A percentile compares a stretch with the other conserved stretches of the same genome.
Conservation (phyloP, 2,113 vertebrate species). For the Periophthalmus modestus region DNA sequence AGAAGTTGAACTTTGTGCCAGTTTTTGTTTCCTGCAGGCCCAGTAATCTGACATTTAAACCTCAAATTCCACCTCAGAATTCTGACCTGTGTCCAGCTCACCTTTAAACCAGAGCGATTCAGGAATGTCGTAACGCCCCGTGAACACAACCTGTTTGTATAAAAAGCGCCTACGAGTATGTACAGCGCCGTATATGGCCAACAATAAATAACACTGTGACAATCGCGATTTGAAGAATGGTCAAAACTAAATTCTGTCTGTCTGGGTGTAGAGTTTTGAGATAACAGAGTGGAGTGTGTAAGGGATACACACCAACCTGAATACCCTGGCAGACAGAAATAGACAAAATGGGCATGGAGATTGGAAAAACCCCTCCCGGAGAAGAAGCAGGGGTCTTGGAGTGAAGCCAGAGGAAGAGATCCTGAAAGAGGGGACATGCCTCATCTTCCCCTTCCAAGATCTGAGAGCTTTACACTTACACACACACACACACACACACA, state of each 20-base stretch:
- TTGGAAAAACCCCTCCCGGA: conserved; percentile 69
- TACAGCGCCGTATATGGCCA: neutral
- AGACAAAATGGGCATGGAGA: conserved; percentile 68
- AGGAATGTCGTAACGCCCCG: no score
- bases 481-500: neutral
- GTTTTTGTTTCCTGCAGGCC: no score
- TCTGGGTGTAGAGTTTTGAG: conserved; percentile 48
- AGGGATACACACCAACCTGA: conserved; percentile 73
- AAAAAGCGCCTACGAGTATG: neutral
- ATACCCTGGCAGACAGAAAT: conserved; percentile 72
- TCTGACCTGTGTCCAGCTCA: no score
- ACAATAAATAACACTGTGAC: conserved; percentile 11
- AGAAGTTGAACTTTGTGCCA: no score
- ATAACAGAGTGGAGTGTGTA: conserved; percentile 63
- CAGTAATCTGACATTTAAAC: no score
- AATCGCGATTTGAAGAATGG: conserved; percentile 34
- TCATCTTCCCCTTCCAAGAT: conserved; percentile 56
- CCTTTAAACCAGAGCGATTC: no score
- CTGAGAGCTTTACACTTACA: conserved; percentile 32
- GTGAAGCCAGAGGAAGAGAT: conserved; percentile 59
- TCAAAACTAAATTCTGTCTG: conserved; percentile 51
- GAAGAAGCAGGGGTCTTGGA: conserved; percentile 52
- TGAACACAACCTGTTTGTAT: no score
- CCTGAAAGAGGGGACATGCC: conserved; percentile 57
- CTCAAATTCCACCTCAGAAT: no score